These are phyloP conservation scores for Mythimna lalbum DNA, from an alignment of 2,888 invertebrate genomes.

Conservation along the genomic window DNA sequence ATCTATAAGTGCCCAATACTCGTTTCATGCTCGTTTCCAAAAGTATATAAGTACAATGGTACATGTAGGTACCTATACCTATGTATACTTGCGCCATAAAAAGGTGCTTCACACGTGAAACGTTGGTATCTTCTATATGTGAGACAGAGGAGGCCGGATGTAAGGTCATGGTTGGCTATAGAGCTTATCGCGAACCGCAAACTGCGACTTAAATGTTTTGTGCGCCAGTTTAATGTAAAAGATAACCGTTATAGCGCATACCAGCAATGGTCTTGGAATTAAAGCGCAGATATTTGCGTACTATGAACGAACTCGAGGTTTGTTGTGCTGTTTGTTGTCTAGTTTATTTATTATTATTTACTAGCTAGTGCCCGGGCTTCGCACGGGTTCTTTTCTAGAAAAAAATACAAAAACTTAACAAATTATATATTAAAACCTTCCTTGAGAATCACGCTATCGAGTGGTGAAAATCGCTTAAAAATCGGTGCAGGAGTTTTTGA, in stretches of 20 bases:
- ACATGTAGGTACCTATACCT: neutral
- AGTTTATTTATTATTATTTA: neutral
- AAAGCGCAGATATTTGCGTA: conserved; percentile 54
- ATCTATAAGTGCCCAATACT: no score
- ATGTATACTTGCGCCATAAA: conserved; percentile 14
- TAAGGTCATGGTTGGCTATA: conserved; percentile 71
- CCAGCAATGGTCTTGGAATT: conserved; percentile 58
- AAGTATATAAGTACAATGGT: conserved; percentile 2
- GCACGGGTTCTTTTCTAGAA: no score
- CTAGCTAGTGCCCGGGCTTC: no score
- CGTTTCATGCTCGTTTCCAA: neutral
- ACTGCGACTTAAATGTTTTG: conserved; percentile 80
- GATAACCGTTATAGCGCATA: conserved; percentile 69
- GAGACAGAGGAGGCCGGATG: conserved; percentile 73
- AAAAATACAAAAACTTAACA: no score
- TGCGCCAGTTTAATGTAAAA: conserved; percentile 69
- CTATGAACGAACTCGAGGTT: conserved; percentile 20
- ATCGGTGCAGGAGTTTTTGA: no score
- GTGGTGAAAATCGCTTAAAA: no score
- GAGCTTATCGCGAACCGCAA: conserved; percentile 78
- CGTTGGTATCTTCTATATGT: conserved; percentile 56
- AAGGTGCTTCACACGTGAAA: conserved; percentile 32
- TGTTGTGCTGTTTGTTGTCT: conserved; percentile 13
- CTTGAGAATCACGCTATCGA: no score
- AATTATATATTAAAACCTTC: no score